Evolutionary conservation across 2,113 vertebrate species (phyloP), one percentile per base, ranked within the genome.

Genomic region (Hyaena hyaena): DNA sequence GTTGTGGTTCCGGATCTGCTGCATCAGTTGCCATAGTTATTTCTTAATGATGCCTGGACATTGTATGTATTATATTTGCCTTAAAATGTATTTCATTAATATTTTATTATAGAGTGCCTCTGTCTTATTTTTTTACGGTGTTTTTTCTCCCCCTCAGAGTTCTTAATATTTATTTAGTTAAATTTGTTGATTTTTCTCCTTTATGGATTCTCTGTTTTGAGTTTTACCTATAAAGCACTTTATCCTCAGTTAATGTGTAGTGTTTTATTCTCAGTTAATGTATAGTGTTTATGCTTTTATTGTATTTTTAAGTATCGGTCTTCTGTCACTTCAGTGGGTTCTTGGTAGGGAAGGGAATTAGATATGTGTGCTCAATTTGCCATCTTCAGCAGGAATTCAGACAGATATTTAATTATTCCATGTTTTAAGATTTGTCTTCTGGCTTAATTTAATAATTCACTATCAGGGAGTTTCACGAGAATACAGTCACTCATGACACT

Each of bases 1-100:
- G 2, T 98, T 99, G 88, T 97, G 99, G 79, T 98, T 98, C 96
- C 98, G 98, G 95, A 99, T 98, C 95, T 99, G 99, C 98, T 99
- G 99, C 99, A 99, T 99, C n/a, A 98, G 96, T 98, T 99, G 99
- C 99, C 99, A 50, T 50, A 50, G 50, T 50, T 50, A n/a, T 77
- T 88, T 83, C 68, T 50, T 87, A 93, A 50, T 39, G 39, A 86
- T 79, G 87, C 4, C 5, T 65, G 53, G n/a, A 74, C 31, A 63
- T 39, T 89, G 31, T 93, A 28, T 82, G 6, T 71, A 65, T 61
- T 92, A 31, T n/a, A 73, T 39, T 94, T 83, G 31, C 16, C 31
- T 73, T 80, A 65, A 95, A 82, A 76, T 73, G 6, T 35, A 69
- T 87, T 92, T 96, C 84, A 7, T 15, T 89, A 58, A 43, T 95